These are phyloP conservation scores for Chelon auratus DNA, from an alignment of 2,797 vertebrate species.

Conservation along the genomic window DNA sequence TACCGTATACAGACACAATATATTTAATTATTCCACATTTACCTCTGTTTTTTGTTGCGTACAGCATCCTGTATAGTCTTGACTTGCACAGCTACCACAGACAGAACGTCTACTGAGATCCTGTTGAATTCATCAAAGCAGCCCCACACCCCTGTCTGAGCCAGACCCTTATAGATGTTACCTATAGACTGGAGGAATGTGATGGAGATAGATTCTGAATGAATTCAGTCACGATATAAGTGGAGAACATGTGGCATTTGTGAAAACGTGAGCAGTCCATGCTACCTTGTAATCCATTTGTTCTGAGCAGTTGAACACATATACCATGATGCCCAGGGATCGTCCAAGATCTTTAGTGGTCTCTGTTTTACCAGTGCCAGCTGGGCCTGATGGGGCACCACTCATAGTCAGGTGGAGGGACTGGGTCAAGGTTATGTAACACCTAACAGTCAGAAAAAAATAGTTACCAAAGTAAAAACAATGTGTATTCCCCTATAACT, in stretches of 20 bases:
- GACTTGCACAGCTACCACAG: slow-evolving; percentile 84
- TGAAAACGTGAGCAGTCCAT: neutral
- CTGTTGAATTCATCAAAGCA: slow-evolving; percentile 87
- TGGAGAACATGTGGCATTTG: neutral
- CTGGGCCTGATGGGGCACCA: slow-evolving; percentile 82
- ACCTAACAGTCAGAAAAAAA: slow-evolving; percentile 67
- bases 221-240: neutral
- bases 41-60: slow-evolving; percentile 87
- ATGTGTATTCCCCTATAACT: too few species aligned
- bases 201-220: neutral
- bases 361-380: slow-evolving; percentile 85
- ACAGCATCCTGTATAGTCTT: slow-evolving; percentile 85
- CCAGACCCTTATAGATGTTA: slow-evolving; percentile 86
- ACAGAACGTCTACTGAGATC: slow-evolving; percentile 85
- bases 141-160: slow-evolving; percentile 84
- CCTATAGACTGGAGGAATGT: slow-evolving; percentile 77
- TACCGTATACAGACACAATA: neutral
- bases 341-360: slow-evolving; percentile 88
- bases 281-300: slow-evolving; percentile 89
- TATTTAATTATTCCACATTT: neutral
- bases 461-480: too few species aligned
- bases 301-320: slow-evolving; percentile 89
- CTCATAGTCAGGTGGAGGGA: slow-evolving; percentile 83
- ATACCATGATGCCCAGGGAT: slow-evolving; percentile 87
- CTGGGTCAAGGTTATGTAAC: slow-evolving; percentile 85